These are phyloP conservation scores for Bradypodion ventrale DNA, from an alignment of 2,797 vertebrate genomes.

Conservation along the genomic window DNA sequence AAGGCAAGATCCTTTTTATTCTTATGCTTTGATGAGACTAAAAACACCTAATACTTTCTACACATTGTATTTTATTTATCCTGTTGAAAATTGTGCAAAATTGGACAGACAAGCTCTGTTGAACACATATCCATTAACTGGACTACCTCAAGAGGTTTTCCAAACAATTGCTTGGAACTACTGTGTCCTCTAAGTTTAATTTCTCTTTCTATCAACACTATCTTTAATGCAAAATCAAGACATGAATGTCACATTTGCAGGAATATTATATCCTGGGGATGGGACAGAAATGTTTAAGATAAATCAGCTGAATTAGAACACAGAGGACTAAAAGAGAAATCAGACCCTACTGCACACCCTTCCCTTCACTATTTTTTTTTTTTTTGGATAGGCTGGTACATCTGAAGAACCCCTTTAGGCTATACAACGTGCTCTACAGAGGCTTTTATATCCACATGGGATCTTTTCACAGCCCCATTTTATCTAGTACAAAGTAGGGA, in stretches of 20 bases:
- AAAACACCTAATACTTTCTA: too few relatives aligned
- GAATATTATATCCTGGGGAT: neutral
- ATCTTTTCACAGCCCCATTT: conserved; percentile 17
- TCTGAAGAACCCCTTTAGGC: conserved; percentile 26
- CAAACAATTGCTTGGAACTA: neutral
- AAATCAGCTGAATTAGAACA: conserved; percentile 4
- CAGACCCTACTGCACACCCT: neutral
- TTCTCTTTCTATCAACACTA: neutral
- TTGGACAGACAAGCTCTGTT: neutral
- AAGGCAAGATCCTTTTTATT: neutral
- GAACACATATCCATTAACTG: neutral
- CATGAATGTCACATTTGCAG: conserved; percentile 7
- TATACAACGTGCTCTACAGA: conserved; percentile 25
- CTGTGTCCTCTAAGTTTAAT: neutral
- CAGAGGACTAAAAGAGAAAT: conserved; percentile 4
- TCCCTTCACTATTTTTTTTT: too few relatives aligned
- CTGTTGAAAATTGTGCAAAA: neutral
- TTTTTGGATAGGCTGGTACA: neutral
- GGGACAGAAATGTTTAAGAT: neutral
- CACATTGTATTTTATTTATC: neutral
- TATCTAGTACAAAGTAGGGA: conserved; percentile 15
- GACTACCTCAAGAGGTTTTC: neutral
- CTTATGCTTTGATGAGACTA: neutral
- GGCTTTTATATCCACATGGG: conserved; percentile 13
- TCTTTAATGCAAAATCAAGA: neutral